Evolutionary conservation across 1,140 invertebrate species (phyloP), one percentile per base, ranked within the genome.

Genomic region (Drosophila pseudoobscura): DNA sequence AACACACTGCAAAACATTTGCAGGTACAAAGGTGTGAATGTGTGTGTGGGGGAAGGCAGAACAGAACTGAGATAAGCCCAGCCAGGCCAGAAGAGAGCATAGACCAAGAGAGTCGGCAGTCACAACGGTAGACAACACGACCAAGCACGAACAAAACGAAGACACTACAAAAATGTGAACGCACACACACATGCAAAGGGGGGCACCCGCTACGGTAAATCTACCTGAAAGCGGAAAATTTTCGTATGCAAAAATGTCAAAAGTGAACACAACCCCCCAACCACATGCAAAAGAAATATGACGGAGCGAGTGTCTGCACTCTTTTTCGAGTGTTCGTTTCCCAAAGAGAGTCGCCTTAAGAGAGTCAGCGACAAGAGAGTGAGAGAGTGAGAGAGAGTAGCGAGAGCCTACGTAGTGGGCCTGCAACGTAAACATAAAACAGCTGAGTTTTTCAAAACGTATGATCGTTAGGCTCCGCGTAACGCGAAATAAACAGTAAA

Each of bases 181-280:
- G 51, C 43, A 55, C 44, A 72, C 35, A 58, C 20, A 60, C 57
- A 55, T 60, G 49, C 57, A 62, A 70, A 62, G 17, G 39, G 39
- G 41, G 45, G 55, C 20, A 39, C 20, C 50, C 53, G 44, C 63
- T 75, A 87, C 78, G 74, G 75, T 87, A 87, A 80, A 87, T 75
- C 63, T 88, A 88, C 83, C 83, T 83, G 83, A 88, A 77, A 88
- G 84, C 83, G 83, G 83, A 88, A 88, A 88, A 88, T 88, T 88
- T 88, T 77, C 64, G 59, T 88, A 76, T 79, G 84, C 84, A 88
- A 88, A 88, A 88, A 88, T 88, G 83, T 88, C 83, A 88, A 88
- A 88, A 88, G 84, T 88, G 78, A 88, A 79, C 75, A 70, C 80
- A 60, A 80, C 70, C 17, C 70, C 17, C 17, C 71, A 80, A 80